Evolutionary conservation across 2,797 vertebrate species (phyloP), one percentile per base, ranked within the genome.

Genomic region (Xenops minutus): DNA sequence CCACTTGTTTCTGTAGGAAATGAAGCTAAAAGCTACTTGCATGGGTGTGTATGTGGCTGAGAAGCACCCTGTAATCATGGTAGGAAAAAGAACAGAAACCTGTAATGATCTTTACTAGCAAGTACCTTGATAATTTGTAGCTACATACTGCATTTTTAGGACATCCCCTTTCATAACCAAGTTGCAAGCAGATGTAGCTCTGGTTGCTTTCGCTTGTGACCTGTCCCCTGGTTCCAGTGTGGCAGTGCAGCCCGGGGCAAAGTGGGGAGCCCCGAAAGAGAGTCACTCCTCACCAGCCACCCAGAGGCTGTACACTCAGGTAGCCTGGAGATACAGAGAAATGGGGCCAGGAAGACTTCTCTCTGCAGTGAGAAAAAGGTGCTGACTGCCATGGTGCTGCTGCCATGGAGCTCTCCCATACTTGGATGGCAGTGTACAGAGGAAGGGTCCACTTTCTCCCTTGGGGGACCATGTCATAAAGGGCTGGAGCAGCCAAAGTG

Each of bases 391-490:
- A 8, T 14, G 14, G 36, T 76, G 18, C 32, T 85, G 27, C 23
- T 37, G 44, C 56, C 51, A 59, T 3, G 3, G 30, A 43, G 32
- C 14, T 79, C 19, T 19, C 34, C 49, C 8, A 5, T 52, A 44
- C 30, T 46, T 58, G 30, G 26, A 36, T 22, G 20, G 44, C 44
- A 20, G 27, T 1, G 3, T 36, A 29, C 1, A 13, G 39, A 58
- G 73, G n/a, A 74, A 58, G 62, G 20, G 22, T 36, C 13, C 6
- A 22, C 62, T n/a, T 52, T 63, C 34, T n/a, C 34, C n/a, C 44
- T 52, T 2, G 0, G 44, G 30, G 21, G 15, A 36, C 55, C 9
- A 7, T 21, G 13, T 63, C 36, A 51, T 1, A 2, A 0, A 2
- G 55, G 22, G 24, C 73, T 46, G 55, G 41, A 63, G 14, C 49